phyloP scores from a whole-genome alignment of 2,888 invertebrate genomes.

The Tachystola acroxantha region DNA sequence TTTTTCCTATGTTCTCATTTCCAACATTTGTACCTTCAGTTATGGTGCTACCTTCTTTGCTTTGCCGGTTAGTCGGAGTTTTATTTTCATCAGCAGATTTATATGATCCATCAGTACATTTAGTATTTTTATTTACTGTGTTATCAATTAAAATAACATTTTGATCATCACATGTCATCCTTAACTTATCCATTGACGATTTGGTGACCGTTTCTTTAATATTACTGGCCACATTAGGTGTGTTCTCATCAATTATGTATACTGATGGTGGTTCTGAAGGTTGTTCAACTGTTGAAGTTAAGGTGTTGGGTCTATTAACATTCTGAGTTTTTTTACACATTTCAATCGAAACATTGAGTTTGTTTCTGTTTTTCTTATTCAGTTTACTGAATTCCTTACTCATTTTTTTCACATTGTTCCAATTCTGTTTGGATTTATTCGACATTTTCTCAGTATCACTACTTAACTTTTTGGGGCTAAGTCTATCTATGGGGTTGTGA shows the following conservation, averaged over 20 bases:
- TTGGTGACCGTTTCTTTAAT: background rate
- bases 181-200: background rate
- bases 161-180: background rate
- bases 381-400: conserved; percentile 64
- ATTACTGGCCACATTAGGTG: conserved; percentile 23
- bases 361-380: conserved; percentile 53
- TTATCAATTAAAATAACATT: background rate
- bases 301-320: conserved; percentile 19
- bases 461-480: conserved; percentile 34
- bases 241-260: conserved; percentile 47
- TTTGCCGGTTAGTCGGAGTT: background rate
- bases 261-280: conserved; percentile 15
- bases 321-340: conserved; percentile 54
- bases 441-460: conserved; percentile 37
- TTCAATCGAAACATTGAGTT: conserved; percentile 68
- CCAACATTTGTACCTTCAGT: too few relatives aligned
- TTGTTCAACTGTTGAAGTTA: conserved; percentile 2
- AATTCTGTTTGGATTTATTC: conserved; percentile 45
- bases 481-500: conserved; percentile 30
- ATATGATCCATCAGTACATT: conserved; percentile 4
- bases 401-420: conserved; percentile 67
- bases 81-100: background rate
- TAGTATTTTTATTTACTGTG: conserved; percentile 9
- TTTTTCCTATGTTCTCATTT: too few relatives aligned
- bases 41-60: background rate